phyloP scores from a whole-genome alignment of 2,888 invertebrate species.

The Micoletzkya japonica region DNA sequence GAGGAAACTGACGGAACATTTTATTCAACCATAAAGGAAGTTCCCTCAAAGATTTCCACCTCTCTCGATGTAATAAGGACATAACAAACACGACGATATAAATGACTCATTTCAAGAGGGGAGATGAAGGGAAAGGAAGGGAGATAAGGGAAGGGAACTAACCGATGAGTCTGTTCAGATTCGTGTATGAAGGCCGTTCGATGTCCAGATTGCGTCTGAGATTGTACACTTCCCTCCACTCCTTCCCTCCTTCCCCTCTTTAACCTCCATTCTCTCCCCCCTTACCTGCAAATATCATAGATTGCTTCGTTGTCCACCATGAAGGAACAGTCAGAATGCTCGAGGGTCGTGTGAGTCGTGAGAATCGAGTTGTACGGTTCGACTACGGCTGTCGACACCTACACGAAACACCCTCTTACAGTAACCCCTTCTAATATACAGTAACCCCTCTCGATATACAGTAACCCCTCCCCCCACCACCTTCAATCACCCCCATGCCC shows the following conservation, averaged over 20 bases:
- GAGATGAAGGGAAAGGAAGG: too few relatives aligned
- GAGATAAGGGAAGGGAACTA: conserved; percentile 64
- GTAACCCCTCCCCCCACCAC: too few relatives aligned
- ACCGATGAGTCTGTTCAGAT: conserved; percentile 88
- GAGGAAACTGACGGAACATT: too few relatives aligned
- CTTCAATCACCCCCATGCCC: too few relatives aligned
- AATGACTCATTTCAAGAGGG: too few relatives aligned
- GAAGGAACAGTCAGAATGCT: conserved; percentile 90
- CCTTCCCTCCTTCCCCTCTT: not conserved
- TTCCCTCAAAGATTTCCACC: too few relatives aligned
- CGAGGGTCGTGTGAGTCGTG: conserved; percentile 88
- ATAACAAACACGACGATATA: too few relatives aligned
- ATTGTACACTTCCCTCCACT: conserved; percentile 70
- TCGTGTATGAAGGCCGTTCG: conserved; percentile 77
- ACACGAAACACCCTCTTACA: too few relatives aligned
- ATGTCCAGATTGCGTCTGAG: conserved; percentile 78
- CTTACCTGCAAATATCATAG: conserved; percentile 81
- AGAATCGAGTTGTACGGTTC: conserved; percentile 94
- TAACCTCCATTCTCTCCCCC: not conserved
- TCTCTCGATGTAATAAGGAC: too few relatives aligned
- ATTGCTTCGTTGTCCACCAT: conserved; percentile 90
- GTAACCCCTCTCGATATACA: too few relatives aligned
- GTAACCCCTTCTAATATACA: too few relatives aligned
- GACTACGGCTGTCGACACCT: conserved; percentile 83
- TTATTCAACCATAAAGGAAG: too few relatives aligned